These are phyloP conservation scores for Sprattus sprattus DNA, from an alignment of 2,113 vertebrate genomes.

Conservation along the genomic window DNA sequence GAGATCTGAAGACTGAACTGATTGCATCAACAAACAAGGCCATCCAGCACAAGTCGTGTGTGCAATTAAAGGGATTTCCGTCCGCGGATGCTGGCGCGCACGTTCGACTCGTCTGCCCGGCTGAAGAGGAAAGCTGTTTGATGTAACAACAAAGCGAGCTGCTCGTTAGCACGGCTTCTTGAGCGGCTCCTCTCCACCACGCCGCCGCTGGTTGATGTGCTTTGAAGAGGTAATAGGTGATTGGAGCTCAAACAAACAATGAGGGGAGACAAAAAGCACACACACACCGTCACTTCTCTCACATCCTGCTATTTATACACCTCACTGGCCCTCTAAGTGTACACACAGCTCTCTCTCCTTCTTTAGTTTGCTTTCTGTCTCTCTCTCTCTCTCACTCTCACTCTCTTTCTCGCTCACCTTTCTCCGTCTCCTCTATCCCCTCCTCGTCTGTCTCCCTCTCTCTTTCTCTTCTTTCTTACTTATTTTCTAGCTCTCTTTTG, in stretches of 20 bases:
- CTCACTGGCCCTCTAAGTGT: not conserved
- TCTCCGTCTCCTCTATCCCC: not conserved
- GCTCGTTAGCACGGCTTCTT: not conserved
- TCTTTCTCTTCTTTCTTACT: not conserved
- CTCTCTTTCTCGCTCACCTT: not conserved
- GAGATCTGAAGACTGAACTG: too few species aligned
- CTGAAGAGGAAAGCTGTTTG: not conserved
- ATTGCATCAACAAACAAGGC: too few species aligned
- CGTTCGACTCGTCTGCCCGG: not conserved
- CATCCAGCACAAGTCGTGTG: not conserved
- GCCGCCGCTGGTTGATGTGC: not conserved
- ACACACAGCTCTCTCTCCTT: not conserved
- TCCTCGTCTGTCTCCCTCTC: not conserved
- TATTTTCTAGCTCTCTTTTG: not conserved
- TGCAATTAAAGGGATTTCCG: not conserved
- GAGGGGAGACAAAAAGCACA: not conserved
- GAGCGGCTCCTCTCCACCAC: not conserved
- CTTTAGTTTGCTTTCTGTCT: not conserved
- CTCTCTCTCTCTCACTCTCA: not conserved
- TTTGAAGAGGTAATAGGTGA: not conserved
- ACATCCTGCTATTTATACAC: not conserved
- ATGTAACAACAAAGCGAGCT: not conserved
- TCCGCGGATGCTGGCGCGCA: not conserved
- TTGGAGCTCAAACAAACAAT: conserved; percentile 1
- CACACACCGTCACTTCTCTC: not conserved